Evolutionary conservation across 1,140 invertebrate genomes (phyloP), one percentile per base, ranked within the genome.

Genomic region (Acromyrmex echinatior): DNA sequence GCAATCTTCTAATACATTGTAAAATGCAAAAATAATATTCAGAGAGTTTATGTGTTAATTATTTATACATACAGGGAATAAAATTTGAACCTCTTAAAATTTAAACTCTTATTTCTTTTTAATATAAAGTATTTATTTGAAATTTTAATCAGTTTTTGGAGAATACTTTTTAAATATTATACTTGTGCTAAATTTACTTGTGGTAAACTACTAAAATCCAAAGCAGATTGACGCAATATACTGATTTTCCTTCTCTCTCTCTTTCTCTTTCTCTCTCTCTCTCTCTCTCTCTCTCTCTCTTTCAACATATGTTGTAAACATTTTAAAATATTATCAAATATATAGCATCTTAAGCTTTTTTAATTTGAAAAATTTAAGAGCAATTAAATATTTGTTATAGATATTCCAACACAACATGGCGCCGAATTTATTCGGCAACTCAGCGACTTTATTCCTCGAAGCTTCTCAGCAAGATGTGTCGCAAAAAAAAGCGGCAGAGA

Each of bases 381-480:
- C 39, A 56, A 39, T 39, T 39, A 39, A 79, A 60, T 66, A 73
- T 74, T 28, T 53, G 58, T 90, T 80, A 31, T 65, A 93, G 91
- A 86, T 85, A 90, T 39, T 70, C 31, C 51, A 62, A n/a, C 35
- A n/a, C 35, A 93, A 88, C 10, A 96, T 96, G 95, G 94, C 95
- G 60, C 95, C 95, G 63, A 96, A 96, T 91, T 82, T 96, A 39
- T 95, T 95, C 91, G 95, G 95, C 39, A 94, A 89, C 73, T 94
- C 95, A 65, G 94, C 95, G 39, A 93, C 95, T 0, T 87, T 95
- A 1, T 95, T 94, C 78, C 88, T 95, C 3, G 95, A 95, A 60
- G 95, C 95, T 3, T 93, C 95, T 10, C 95, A 95, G 60, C 94
- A 95, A 58, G 88, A 92, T 77, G 90, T 93, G 1, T 86, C 87